A percentile compares a stretch with the other conserved stretches of the same genome.
phyloP scores from a whole-genome alignment of 2,797 vertebrate genomes.

The Salmo trutta region DNA sequence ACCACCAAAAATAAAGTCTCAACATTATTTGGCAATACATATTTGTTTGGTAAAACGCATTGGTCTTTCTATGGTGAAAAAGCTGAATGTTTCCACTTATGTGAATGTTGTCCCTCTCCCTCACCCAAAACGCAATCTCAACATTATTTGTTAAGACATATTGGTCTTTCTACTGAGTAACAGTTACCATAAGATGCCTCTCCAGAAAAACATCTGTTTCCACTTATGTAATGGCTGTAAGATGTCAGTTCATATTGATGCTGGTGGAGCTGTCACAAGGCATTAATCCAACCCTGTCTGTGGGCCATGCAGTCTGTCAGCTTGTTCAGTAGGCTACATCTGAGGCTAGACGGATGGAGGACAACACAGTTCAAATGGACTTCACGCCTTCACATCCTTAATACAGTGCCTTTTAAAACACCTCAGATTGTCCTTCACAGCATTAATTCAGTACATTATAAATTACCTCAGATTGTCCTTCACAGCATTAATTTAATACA shows the following conservation, averaged over 20 bases:
- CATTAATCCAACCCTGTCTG: slow-evolving; percentile 72
- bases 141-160: slow-evolving; percentile 20
- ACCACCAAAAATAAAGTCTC: neutral
- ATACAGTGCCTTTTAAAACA: slow-evolving; percentile 13
- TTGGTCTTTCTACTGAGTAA: slow-evolving; percentile 48
- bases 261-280: slow-evolving; percentile 77
- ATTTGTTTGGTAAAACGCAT: neutral
- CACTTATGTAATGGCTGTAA: slow-evolving; percentile 77
- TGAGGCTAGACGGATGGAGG: slow-evolving; percentile 42
- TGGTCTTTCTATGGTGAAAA: neutral
- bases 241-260: slow-evolving; percentile 77
- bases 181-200: slow-evolving; percentile 63
- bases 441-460: no score
- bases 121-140: neutral
- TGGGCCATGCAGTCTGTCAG: slow-evolving; percentile 67
- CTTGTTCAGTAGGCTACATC: slow-evolving; percentile 64
- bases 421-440: neutral
- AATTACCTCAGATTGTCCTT: neutral
- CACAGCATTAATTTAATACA: no score
- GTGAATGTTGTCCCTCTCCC: slow-evolving; percentile 1
- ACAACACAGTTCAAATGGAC: slow-evolving; percentile 33
- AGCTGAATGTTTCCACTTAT: no score
- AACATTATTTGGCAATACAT: neutral
- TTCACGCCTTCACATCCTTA: slow-evolving; percentile 29
- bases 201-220: slow-evolving; percentile 77